Evolutionary conservation across 1,140 invertebrate species (phyloP).

Genomic region (Trichonephila clavipes): DNA sequence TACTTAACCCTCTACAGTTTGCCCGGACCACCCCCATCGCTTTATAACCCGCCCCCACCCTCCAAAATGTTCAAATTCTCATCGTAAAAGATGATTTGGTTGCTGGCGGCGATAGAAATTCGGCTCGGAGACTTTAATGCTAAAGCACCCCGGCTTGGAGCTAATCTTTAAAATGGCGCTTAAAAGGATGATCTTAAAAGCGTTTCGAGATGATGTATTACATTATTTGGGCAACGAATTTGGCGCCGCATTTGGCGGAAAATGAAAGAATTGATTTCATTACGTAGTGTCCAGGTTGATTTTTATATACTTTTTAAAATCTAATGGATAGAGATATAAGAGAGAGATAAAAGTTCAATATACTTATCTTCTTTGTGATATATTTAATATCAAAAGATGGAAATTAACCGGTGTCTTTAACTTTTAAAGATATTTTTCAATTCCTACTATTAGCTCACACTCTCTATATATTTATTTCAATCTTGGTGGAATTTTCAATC

Average conservation of each 20-base stretch:
- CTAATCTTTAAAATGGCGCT: constrained; percentile 75
- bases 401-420: too few species aligned
- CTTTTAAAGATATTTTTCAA: too few species aligned
- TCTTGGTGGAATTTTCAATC: too few species aligned
- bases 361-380: too few species aligned
- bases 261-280: background rate
- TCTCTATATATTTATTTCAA: too few species aligned
- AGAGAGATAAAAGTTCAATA: too few species aligned
- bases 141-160: constrained; percentile 39
- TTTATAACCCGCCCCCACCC: background rate
- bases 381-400: too few species aligned
- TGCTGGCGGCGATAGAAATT: constrained; percentile 46
- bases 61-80: constrained; percentile 56
- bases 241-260: constrained; percentile 15
- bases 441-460: too few species aligned
- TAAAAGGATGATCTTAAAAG: constrained; percentile 70
- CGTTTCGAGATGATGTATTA: constrained; percentile 68
- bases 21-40: background rate
- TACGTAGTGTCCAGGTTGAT: background rate
- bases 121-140: constrained; percentile 43
- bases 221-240: constrained; percentile 5
- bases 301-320: too few species aligned
- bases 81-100: constrained; percentile 73
- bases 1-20: constrained; percentile 54
- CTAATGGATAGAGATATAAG: too few species aligned